These are phyloP conservation scores for Sclerurus mexicanus DNA, from an alignment of 2,113 vertebrate genomes.

Conservation along the genomic window DNA sequence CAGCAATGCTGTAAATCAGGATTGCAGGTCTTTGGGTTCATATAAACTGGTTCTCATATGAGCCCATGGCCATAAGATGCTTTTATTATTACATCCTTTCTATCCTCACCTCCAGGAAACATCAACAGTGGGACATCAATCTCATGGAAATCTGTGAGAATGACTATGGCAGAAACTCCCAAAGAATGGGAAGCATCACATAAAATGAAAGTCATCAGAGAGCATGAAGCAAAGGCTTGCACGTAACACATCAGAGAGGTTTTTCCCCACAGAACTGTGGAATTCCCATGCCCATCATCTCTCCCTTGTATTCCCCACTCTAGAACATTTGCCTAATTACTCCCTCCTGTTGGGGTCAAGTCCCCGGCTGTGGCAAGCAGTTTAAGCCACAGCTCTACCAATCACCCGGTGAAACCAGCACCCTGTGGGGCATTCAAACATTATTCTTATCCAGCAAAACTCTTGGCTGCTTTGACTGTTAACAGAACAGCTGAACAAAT, in stretches of 20 bases:
- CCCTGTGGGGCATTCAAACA: accelerated
- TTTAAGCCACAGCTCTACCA: background rate
- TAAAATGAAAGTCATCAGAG: background rate
- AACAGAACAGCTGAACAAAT: background rate
- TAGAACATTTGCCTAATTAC: background rate
- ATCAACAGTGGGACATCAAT: background rate
- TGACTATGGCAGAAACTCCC: background rate
- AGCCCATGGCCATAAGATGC: background rate
- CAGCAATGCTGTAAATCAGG: background rate
- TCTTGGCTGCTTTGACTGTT: background rate
- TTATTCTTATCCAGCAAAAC: background rate
- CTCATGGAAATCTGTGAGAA: background rate
- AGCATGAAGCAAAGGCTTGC: background rate
- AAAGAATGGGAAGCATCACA: background rate
- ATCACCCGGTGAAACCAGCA: background rate
- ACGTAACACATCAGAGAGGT: background rate
- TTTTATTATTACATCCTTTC: background rate
- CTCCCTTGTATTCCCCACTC: background rate
- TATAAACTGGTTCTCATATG: background rate
- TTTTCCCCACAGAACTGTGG: background rate
- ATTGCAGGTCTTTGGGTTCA: background rate
- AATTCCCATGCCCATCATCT: background rate
- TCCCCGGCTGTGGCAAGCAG: background rate
- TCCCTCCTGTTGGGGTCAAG: background rate
- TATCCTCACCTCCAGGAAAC: background rate